Base-by-base conservation (phyloP, 1,140 invertebrate species). In the Pentalonia nigronervosa region DNA sequence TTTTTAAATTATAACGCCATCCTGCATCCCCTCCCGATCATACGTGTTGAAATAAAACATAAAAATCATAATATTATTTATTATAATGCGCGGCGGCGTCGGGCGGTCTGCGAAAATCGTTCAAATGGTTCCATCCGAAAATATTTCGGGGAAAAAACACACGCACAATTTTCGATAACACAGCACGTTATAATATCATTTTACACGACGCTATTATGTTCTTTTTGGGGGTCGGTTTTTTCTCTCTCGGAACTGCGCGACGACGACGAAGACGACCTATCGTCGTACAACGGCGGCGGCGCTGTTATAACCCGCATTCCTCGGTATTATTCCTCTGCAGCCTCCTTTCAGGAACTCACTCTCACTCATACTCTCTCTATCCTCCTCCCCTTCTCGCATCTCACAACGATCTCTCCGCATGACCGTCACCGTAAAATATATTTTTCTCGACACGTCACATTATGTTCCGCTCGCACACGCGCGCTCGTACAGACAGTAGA, bases 291-390 rank as follows among this genome's bases (percentile, higher is more conserved):
- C 89, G 53, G 50, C 56, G 89, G 50, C 56, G 23, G 36, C 90
- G 11, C 8, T 48, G 76, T 92, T 92, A 41, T 41, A 83, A 92
- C 47, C 47, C 91, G 76, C 91, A 92, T 92, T 92, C 91, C 91
- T 83, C 25, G 30, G 76, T 53, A 34, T 50, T 81, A 86, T 87
- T 88, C n/a, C 30, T 76, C n/a, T 17, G 6, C 60, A 17, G 48
- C 48, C 48, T 21, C 21, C 50, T 53, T 53, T 53, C 2, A 20
- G 14, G n/a, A 7, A 30, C 30, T 67, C 60, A 25, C 56, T 87
- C 47, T 88, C 60, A 4, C 30, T 30, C 56, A 30, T 1, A 7
- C 81, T 9, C 48, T 11, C 50, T 53, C 21, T 23, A 21, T 53
- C 50, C 4, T 25, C 17, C 84, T 48, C 45, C 0, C 50, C 21